phyloP scores from a whole-genome alignment of 2,888 invertebrate species.

The Chrysolina americana region DNA sequence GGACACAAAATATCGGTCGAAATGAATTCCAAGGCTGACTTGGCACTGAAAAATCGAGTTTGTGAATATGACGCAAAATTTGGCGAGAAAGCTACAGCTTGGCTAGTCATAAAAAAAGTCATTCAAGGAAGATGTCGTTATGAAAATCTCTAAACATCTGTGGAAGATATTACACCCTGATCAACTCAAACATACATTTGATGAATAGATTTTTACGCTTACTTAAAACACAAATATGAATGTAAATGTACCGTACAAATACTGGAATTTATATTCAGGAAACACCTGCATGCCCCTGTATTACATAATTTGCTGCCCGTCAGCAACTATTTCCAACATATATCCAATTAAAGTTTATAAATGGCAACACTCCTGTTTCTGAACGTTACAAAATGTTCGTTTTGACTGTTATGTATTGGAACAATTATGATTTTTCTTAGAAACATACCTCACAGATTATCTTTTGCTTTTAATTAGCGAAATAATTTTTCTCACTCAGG shows the following conservation, averaged over 20 bases:
- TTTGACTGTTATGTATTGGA: constrained; percentile 19
- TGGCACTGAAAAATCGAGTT: too few relatives aligned
- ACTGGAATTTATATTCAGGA: background rate
- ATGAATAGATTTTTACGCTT: too few relatives aligned
- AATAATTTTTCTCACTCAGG: background rate
- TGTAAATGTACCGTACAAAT: background rate
- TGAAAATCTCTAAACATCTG: too few relatives aligned
- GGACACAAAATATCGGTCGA: too few relatives aligned
- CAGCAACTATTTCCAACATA: constrained; percentile 1
- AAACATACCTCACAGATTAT: constrained; percentile 20
- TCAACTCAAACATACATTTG: too few relatives aligned
- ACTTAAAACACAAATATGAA: too few relatives aligned
- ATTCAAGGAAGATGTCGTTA: too few relatives aligned
- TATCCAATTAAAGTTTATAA: constrained; percentile 14
- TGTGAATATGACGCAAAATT: too few relatives aligned
- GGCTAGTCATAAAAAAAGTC: too few relatives aligned
- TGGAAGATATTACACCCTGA: too few relatives aligned
- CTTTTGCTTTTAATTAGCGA: constrained; percentile 8
- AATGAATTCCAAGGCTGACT: too few relatives aligned
- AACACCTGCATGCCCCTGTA: constrained; percentile 8
- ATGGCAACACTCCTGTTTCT: background rate
- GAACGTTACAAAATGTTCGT: constrained; percentile 20
- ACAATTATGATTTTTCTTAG: constrained; percentile 14
- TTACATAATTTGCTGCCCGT: constrained; percentile 7
- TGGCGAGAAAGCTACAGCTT: too few relatives aligned